Conservation (phyloP, 2,888 invertebrate species). For the Parnassius apollo region DNA sequence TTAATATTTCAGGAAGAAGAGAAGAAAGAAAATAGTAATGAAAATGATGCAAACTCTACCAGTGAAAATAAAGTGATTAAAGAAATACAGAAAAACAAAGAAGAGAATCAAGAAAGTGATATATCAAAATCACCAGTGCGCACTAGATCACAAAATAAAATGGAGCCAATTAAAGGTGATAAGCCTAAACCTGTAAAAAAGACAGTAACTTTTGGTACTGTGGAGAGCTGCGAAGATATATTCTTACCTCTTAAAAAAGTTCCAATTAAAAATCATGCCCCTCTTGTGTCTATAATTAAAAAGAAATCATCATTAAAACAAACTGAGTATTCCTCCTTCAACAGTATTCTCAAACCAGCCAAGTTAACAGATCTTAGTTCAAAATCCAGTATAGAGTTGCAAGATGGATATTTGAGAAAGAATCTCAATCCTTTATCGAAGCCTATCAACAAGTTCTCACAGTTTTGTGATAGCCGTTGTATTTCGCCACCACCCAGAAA, state of each 20-base stretch:
- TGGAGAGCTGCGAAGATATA: slow-evolving; percentile 83
- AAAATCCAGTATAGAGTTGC: slow-evolving; percentile 76
- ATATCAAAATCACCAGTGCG: slow-evolving; percentile 68
- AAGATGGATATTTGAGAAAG: slow-evolving; percentile 72
- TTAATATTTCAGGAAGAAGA: slow-evolving; percentile 69
- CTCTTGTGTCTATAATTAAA: slow-evolving; percentile 83
- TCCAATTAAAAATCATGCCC: slow-evolving; percentile 81
- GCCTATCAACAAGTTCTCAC: slow-evolving; percentile 72
- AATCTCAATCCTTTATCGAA: slow-evolving; percentile 73
- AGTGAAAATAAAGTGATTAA: slow-evolving; percentile 55
- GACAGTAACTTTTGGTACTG: slow-evolving; percentile 84
- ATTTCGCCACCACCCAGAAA: slow-evolving; percentile 72
- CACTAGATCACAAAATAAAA: slow-evolving; percentile 76
- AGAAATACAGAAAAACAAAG: slow-evolving; percentile 42
- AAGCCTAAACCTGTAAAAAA: slow-evolving; percentile 80
- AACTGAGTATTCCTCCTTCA: slow-evolving; percentile 79
- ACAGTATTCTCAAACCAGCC: slow-evolving; percentile 83
- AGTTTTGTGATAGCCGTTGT: slow-evolving; percentile 69
- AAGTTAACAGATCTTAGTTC: slow-evolving; percentile 83
- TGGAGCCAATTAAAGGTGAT: slow-evolving; percentile 68
- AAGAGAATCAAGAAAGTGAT: slow-evolving; percentile 51
- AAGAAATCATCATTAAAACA: slow-evolving; percentile 81
- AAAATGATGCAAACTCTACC: slow-evolving; percentile 54
- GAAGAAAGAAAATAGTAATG: slow-evolving; percentile 75
- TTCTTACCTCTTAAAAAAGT: slow-evolving; percentile 80